Base-by-base conservation (phyloP, 2,888 invertebrate genomes). In the Galeopsomyia nigrocyanea region DNA sequence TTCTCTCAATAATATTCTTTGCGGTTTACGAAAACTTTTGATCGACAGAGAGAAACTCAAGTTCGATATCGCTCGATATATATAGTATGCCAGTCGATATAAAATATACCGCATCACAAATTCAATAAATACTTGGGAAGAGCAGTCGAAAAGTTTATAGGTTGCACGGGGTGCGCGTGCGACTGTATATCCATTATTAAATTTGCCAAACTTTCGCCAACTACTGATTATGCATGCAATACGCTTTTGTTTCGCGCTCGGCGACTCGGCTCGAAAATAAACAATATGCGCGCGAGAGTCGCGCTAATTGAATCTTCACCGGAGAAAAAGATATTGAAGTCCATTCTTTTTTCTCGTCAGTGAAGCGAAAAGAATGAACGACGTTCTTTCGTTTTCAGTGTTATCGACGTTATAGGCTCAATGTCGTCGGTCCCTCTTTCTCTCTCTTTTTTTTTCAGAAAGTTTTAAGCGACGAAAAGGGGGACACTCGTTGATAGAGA, bases 301-400 rank as follows among this genome's bases (percentile, higher is more conserved):
- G 61, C 62, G 55, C 31, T 71, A 71, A 71, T 71, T 62, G 61
- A 67, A 71, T 67, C 60, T 9, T n/a, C 50, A n/a, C n/a, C 3
- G 3, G 49, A 50, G 50, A 62, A 26, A 62, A 50, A 62, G n/a
- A 26, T 50, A 58, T 58, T 49, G 62, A 50, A 56, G 56, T 19
- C 57, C 39, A 17, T 19, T 13, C 31, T 19, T 14, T 19, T 47
- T 47, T 62, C 26, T 26, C 60, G 21, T 49, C 65, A 55, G 46
- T 61, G 49, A 60, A 61, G 60, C 47, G 64, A 26, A 46, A 58
- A 55, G 39, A 39, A 39, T 26, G 56, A 49, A 9, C 61, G 61
- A 68, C 55, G 55, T 68, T 49, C 68, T 53, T 62, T 62, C 55
- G 19, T 69, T 63, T 31, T 50, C 47, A 53, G 55, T 22, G 26